Evolutionary conservation across 2,113 vertebrate species (phyloP), one percentile per base, ranked within the genome.

Genomic region (Sterna hirundo): DNA sequence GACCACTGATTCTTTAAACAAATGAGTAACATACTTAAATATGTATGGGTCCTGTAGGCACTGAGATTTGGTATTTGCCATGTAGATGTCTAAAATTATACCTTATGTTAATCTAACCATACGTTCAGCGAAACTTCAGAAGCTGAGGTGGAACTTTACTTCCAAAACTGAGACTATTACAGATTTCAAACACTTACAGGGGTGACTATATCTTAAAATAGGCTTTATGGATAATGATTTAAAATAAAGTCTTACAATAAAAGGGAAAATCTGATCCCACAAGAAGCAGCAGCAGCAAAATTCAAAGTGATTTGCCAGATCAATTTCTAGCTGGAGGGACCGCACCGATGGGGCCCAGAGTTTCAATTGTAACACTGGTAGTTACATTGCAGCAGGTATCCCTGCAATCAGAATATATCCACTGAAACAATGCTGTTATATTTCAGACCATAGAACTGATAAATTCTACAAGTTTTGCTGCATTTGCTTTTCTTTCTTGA

Each of bases 21-120:
- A 34, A 52, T 1, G 0, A 46, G 5, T 44, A 69, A n/a, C 25
- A 8, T 38, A 19, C 11, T 17, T 44, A 65, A 21, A 10, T 38
- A 47, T 5, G 2, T 77, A 38, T 38, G 22, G 20, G 19, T 7
- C 4, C 32, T 7, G 0, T 58, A 54, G 21, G 25, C 11, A 13
- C 5, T 52, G 71, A 19, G 26, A 51, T 88, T 87, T 79, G 49
- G 25, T 51, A 40, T 62, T 86, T 52, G 72, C 44, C n/a, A 12
- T 26, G 57, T 17, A 68, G 18, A 38, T 11, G 4, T 36, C 36
- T 94, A 74, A 78, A 92, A 32, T 64, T 58, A 38, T 47, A 84
- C 5, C 22, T 26, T 2, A 2, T 55, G 9, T 68, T 71, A 42
- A 71, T 60, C 26, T 57, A 52, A 68, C 8, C 5, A 2, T 51